Percentiles rank a stretch among this genome's conserved stretches.
Conservation (phyloP, 1,140 invertebrate genomes). For the Sarcophaga bullata region DNA sequence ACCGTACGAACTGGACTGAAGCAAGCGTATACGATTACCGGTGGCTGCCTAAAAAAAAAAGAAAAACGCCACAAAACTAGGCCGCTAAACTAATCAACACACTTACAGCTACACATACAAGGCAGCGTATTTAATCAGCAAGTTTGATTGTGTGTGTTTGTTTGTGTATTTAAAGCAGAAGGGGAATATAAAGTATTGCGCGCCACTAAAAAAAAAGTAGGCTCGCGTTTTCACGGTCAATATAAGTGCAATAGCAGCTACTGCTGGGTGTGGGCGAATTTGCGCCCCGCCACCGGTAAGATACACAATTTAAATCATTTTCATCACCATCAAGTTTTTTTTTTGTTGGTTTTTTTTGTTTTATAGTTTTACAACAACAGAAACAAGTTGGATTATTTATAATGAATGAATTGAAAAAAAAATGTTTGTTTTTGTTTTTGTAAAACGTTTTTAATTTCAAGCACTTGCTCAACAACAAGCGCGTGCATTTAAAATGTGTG, state of each 20-base stretch:
- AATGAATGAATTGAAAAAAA: too few relatives aligned
- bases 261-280: conserved; percentile 66
- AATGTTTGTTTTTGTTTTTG: too few relatives aligned
- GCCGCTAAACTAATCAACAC: not conserved
- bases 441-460: too few relatives aligned
- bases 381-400: not conserved
- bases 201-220: conserved; percentile 40
- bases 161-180: not conserved
- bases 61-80: too few relatives aligned
- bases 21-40: too few relatives aligned
- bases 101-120: not conserved
- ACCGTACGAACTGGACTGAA: too few relatives aligned
- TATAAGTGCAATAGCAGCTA: conserved; percentile 65
- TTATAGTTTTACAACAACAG: not conserved
- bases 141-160: too few relatives aligned
- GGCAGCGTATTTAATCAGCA: not conserved
- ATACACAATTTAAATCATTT: conserved; percentile 5
- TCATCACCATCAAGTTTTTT: not conserved
- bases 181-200: not conserved
- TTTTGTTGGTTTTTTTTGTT: not conserved
- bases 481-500: too few relatives aligned
- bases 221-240: conserved; percentile 59
- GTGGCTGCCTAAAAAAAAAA: too few relatives aligned
- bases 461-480: too few relatives aligned
- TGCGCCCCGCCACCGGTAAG: conserved; percentile 66